Evolutionary conservation across 2,888 invertebrate genomes (phyloP), one percentile per base, ranked within the genome.

Genomic region (Drosophila testacea): DNA sequence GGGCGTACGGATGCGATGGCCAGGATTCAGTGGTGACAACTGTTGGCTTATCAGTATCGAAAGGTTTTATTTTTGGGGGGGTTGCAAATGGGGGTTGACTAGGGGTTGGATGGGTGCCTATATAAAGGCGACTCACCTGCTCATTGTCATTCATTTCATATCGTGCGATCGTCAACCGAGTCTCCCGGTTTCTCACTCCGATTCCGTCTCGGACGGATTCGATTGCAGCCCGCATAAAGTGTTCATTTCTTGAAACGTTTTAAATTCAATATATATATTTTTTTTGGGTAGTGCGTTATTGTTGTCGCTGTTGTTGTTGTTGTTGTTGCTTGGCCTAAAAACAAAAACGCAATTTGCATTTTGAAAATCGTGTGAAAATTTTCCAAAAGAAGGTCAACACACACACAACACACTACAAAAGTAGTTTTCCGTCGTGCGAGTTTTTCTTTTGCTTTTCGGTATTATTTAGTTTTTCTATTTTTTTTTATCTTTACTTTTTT

Each of bases 81-180:
- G 52, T 51, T 39, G 42, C 47, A 57, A 30, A n/a, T 30, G 42
- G 28, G 44, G 28, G 44, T 22, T 32, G 36, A 13, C 16, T 36
- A 60, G 60, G 69, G 77, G 75, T 71, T 65, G 67, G 36, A 16
- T 36, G 7, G 46, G 36, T 61, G 57, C 50, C 81, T 74, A 91
- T 91, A 91, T 82, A 91, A 90, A 81, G 65, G 55, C 65, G 65
- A 70, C 79, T 74, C 91, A 90, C 87, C 88, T 81, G 81, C 73
- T 84, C 76, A 72, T 74, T 76, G 76, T 62, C 73, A 81, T 90
- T 90, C 91, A 91, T 90, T 91, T 79, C 69, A 61, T 75, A 82
- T 84, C 69, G 69, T 77, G 70, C 68, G 71, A 79, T 81, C 75
- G 71, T 77, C 82, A 47, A 54, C 46, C 48, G 55, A 60, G 54